phyloP scores from a whole-genome alignment of 2,888 invertebrate species.

The Sialis fuliginosa region DNA sequence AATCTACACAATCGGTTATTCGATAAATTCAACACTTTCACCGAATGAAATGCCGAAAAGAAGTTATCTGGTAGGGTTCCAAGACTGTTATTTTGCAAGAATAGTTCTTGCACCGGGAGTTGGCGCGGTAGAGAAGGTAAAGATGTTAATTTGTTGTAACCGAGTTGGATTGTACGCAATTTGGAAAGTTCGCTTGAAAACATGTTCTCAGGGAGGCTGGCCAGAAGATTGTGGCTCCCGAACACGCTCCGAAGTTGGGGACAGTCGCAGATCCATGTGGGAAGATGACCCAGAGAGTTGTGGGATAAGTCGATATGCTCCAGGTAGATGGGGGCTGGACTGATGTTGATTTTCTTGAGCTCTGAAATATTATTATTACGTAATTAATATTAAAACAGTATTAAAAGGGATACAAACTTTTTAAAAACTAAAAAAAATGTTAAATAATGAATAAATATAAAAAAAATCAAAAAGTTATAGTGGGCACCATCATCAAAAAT shows the following conservation, averaged over 20 bases:
- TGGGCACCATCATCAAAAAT: too few relatives aligned
- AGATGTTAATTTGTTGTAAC: conserved; percentile 57
- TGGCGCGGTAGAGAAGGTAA: conserved; percentile 52
- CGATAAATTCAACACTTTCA: conserved; percentile 57
- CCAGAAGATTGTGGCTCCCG: conserved; percentile 55
- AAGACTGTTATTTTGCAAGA: conserved; percentile 62
- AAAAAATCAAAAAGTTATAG: too few relatives aligned
- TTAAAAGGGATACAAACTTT: too few relatives aligned
- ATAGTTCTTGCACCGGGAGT: conserved; percentile 48
- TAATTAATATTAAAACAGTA: not conserved
- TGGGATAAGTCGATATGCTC: conserved; percentile 64
- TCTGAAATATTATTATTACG: conserved; percentile 32
- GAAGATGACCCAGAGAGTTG: conserved; percentile 53
- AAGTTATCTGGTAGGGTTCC: conserved; percentile 58
- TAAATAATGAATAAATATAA: too few relatives aligned
- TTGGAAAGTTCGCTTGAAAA: conserved; percentile 57
- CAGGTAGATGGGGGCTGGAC: conserved; percentile 50
- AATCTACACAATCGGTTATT: conserved; percentile 58
- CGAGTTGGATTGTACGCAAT: conserved; percentile 53
- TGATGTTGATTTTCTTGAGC: conserved; percentile 49
- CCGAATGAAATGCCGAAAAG: conserved; percentile 43
- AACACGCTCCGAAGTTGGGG: conserved; percentile 51
- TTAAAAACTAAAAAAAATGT: too few relatives aligned
- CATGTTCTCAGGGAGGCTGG: conserved; percentile 51
- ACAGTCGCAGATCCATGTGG: conserved; percentile 62